A percentile compares a stretch with the other conserved stretches of the same genome.
phyloP scores from a whole-genome alignment of 2,888 invertebrate genomes.

The Taphrorychus bicolor region DNA sequence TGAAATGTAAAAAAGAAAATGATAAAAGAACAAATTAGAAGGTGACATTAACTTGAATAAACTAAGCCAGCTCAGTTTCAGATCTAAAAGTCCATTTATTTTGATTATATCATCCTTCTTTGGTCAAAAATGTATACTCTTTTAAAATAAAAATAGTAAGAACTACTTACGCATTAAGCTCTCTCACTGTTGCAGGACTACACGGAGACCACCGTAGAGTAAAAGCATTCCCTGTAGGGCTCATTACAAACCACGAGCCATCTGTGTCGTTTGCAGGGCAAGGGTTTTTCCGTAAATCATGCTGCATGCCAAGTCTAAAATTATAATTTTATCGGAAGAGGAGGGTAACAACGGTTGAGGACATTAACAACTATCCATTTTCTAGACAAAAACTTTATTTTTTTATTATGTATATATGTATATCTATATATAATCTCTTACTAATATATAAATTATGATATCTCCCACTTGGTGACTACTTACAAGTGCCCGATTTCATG shows the following conservation, averaged over 20 bases:
- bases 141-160: slow-evolving; percentile 27
- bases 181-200: slow-evolving; percentile 63
- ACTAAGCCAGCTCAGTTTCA: too few species aligned
- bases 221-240: slow-evolving; percentile 63
- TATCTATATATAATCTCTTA: too few species aligned
- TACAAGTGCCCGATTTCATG: slow-evolving; percentile 77
- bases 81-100: slow-evolving; percentile 14
- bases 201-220: slow-evolving; percentile 67
- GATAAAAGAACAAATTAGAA: too few species aligned
- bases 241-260: slow-evolving; percentile 65
- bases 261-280: slow-evolving; percentile 58
- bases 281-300: slow-evolving; percentile 57
- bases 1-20: too few species aligned
- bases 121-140: too few species aligned
- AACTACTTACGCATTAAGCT: slow-evolving; percentile 64
- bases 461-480: slow-evolving; percentile 56
- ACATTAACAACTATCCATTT: too few species aligned
- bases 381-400: too few species aligned
- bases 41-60: too few species aligned
- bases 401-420: too few species aligned
- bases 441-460: too few species aligned
- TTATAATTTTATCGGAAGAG: background rate
- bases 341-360: background rate
- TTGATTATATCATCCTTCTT: too few species aligned
- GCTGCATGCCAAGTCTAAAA: slow-evolving; percentile 59